Evolutionary conservation across 2,797 vertebrate genomes (phyloP).

Genomic region (Iguana delicatissima): DNA sequence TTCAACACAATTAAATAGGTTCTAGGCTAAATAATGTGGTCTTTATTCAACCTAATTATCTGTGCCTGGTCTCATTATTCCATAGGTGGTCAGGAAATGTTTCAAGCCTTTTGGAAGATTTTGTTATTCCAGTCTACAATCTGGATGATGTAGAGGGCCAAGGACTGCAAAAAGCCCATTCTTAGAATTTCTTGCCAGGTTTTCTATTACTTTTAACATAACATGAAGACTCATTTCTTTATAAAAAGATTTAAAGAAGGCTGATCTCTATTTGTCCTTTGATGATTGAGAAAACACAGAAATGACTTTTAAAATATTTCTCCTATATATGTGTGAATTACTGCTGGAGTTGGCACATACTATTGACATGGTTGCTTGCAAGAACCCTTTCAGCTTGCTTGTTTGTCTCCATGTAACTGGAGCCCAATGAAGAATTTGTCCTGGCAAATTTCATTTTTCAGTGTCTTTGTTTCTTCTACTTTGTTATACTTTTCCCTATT

Average conservation of each 20-base stretch:
- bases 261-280: neutral
- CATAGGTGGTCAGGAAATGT: no score
- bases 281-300: neutral
- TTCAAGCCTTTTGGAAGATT: neutral
- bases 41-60: no score
- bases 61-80: no score
- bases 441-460: neutral
- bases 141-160: neutral
- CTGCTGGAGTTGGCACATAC: neutral
- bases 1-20: no score
- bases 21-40: no score
- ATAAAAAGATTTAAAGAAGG: neutral
- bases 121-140: neutral
- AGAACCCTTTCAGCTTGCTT: neutral
- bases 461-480: neutral
- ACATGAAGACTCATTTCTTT: neutral
- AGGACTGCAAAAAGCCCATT: neutral
- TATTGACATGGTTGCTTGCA: neutral
- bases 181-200: neutral
- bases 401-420: neutral
- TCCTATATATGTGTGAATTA: neutral
- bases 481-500: conserved; percentile 1
- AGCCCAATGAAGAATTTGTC: neutral
- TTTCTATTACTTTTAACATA: neutral
- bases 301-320: rapidly evolving